Evolutionary conservation across 2,113 vertebrate species (phyloP).

Genomic region (Cynoglossus semilaevis): DNA sequence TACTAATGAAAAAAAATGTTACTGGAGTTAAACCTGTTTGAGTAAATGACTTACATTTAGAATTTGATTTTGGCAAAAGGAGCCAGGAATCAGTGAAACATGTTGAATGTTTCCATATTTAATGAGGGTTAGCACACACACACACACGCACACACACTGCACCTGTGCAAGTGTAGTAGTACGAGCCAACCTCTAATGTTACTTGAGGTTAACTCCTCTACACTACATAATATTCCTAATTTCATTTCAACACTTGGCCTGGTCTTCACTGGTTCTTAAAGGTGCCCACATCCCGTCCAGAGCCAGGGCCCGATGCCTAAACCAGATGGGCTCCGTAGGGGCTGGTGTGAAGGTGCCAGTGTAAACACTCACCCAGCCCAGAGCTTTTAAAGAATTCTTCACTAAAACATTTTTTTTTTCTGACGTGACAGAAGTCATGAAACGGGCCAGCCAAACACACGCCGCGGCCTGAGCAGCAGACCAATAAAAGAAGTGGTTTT

Average conservation of each 20-base stretch:
- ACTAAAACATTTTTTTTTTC: constrained; percentile 62
- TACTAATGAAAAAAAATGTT: no score
- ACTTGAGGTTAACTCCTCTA: constrained; percentile 10
- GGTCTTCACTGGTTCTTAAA: constrained; percentile 14
- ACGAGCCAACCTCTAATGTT: constrained; percentile 17
- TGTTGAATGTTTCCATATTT: no score
- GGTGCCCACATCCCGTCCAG: constrained; percentile 34
- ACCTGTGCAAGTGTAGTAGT: constrained; percentile 13
- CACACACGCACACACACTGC: background rate
- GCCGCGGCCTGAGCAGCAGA: constrained; percentile 30
- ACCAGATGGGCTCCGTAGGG: constrained; percentile 39
- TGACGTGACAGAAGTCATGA: constrained; percentile 58
- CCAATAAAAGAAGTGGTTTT: constrained; percentile 11
- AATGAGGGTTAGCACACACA: background rate
- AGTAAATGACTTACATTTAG: no score
- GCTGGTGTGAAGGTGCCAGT: constrained; percentile 49
- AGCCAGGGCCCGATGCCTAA: constrained; percentile 39
- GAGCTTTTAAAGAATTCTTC: constrained; percentile 57
- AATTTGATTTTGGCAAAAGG: no score
- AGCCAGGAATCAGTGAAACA: no score
- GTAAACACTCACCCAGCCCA: constrained; percentile 57
- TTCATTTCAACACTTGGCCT: constrained; percentile 38
- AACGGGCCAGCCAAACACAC: constrained; percentile 36
- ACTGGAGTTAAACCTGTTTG: no score
- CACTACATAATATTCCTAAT: constrained; percentile 22